Evolutionary conservation across 2,888 invertebrate species (phyloP), one percentile per base, ranked within the genome.

Genomic region (Drosophila parthenogenetica): DNA sequence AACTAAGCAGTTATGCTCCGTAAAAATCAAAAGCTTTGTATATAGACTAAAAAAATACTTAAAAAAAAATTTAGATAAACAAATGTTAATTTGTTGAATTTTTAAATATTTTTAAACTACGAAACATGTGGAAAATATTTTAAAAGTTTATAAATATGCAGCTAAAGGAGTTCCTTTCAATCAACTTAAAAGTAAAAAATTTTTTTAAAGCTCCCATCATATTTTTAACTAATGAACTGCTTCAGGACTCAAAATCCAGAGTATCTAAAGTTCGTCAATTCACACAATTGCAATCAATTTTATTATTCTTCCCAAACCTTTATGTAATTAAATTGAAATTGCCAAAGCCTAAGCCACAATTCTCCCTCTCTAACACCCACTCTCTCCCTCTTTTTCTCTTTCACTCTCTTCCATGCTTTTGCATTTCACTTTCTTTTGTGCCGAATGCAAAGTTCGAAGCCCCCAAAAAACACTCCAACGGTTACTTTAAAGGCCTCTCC

Each of bases 371-470:
- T 29, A 13, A 32, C 3, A 5, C 17, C 2, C 51, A 14, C 29
- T 46, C 29, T 25, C 22, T n/a, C 29, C n/a, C 32, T 3, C 54
- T 32, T 8, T 17, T 29, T 32, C 29, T 54, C 10, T 5, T n/a
- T 5, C 53, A 11, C 32, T 48, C 22, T 22, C 11, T 29, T 11
- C 11, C 25, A 29, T n/a, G 14, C 37, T 62, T 65, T 69, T 55
- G 50, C 86, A 86, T 83, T 83, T 83, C 83, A 83, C 83, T 83
- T 83, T 83, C 88, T 75, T 83, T 83, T 83, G 86, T 87, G 75
- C 77, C 48, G 32, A 42, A 72, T 54, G 67, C 67, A 82, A 81
- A 87, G 80, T 80, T 87, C 82, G 81, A 83, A 80, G 83, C 73
- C 70, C 83, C 77, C 70, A 66, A 61, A 61, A 68, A 69, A 69